These are phyloP conservation scores for Podarcis cretensis DNA, from an alignment of 2,113 vertebrate genomes.

Conservation along the genomic window DNA sequence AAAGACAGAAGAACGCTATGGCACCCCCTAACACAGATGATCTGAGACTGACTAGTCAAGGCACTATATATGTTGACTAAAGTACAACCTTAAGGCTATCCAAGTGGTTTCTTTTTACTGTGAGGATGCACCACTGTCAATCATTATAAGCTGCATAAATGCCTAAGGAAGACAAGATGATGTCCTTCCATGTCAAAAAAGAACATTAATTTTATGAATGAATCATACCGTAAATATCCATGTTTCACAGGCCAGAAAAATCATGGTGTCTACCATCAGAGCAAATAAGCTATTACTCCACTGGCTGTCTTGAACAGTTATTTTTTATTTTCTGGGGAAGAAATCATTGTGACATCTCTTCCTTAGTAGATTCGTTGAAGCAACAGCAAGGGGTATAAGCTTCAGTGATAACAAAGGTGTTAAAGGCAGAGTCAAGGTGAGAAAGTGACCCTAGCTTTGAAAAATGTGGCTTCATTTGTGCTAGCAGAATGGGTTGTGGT, in stretches of 20 bases:
- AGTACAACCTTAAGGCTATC: background rate
- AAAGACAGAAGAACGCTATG: background rate
- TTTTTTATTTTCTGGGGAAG: background rate
- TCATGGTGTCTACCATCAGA: background rate
- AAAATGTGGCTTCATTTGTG: background rate
- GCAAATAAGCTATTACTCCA: background rate
- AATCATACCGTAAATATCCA: background rate
- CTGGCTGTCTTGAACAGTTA: background rate
- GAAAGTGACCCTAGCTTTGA: background rate
- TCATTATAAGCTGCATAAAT: background rate
- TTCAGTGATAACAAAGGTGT: background rate
- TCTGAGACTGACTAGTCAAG: background rate
- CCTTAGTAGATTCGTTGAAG: background rate
- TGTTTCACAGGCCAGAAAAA: background rate
- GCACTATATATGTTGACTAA: background rate
- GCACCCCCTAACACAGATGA: background rate
- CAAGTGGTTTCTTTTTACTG: slow-evolving; percentile 10
- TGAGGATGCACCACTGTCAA: background rate
- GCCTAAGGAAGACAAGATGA: background rate
- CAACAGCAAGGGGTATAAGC: background rate
- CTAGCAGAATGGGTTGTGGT: background rate
- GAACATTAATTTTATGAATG: background rate
- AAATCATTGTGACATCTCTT: background rate
- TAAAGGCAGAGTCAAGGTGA: background rate
- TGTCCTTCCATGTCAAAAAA: background rate